Evolutionary conservation across 2,888 invertebrate genomes (phyloP), one percentile per base, ranked within the genome.

Genomic region (Drosophila pegasa): DNA sequence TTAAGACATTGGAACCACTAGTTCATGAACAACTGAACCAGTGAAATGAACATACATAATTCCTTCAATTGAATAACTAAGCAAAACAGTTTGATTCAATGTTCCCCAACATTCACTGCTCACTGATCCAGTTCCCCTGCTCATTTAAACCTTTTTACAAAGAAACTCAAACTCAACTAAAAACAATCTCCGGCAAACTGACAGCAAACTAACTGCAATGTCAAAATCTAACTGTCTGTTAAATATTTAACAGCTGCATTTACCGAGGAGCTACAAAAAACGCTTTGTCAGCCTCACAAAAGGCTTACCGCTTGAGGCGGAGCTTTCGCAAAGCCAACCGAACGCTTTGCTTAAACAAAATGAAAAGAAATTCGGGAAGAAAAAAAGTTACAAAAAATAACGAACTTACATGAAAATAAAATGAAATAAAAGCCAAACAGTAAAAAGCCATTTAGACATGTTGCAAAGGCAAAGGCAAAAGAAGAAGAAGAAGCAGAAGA

Each of bases 391-490:
- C 14, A 18, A 33, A 35, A 8, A 25, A 33, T 12, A 35, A 50
- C 14, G 33, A 29, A 50, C 50, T 50, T 50, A 51, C 6, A 25
- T 33, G 50, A n/a, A 25, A 18, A 38, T 5, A 40, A 31, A 10
- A 12, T 10, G n/a, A 29, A 51, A 37, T 12, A 51, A 27, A 37
- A 37, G 27, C 12, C 31, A 20, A 54, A 43, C 43, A 55, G 43
- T 33, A 16, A 55, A 55, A 55, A 55, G 43, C 55, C 55, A 55
- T 55, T 55, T 43, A 33, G 33, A 18, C 43, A 55, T 31, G 27
- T 52, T 14, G 27, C 37, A 25, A 10, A 16, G n/a, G n/a, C n/a
- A n/a, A n/a, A n/a, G n/a, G n/a, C 16, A 29, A 27, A 25, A 16
- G 3, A 9, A 45, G 2, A 10, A 1, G 9, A 14, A 31, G 20